These are phyloP conservation scores for Idaea dimidiata DNA, from an alignment of 2,888 invertebrate species.

Conservation along the genomic window DNA sequence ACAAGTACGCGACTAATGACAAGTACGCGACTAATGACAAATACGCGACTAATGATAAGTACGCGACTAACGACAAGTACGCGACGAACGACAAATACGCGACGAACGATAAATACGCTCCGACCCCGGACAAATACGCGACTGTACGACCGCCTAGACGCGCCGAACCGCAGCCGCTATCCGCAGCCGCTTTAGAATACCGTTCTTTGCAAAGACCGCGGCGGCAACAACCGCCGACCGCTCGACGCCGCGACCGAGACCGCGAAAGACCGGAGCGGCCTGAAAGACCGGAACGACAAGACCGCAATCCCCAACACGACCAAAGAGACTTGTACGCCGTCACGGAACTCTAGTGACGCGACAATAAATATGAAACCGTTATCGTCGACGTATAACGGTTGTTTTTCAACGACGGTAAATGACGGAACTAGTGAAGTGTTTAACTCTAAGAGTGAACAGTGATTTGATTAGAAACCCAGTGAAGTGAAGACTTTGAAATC, in stretches of 20 bases:
- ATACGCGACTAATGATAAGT: constrained; percentile 8
- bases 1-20: constrained; percentile 3
- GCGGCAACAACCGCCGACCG: constrained; percentile 43
- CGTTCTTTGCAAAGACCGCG: constrained; percentile 81
- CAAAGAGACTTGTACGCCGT: constrained; percentile 86
- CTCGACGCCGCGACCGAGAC: constrained; percentile 36
- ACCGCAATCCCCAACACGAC: constrained; percentile 42
- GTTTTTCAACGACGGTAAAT: not conserved
- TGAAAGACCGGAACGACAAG: constrained; percentile 82
- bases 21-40: constrained; percentile 21
- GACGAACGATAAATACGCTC: constrained; percentile 24
- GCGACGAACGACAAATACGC: constrained; percentile 45
- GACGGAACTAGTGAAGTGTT: not conserved
- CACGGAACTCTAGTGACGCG: constrained; percentile 60
- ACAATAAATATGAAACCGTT: constrained; percentile 14
- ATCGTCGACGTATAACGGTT: not conserved
- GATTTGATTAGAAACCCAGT: constrained; percentile 4
- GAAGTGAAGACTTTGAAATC: not conserved
- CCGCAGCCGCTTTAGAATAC: constrained; percentile 79
- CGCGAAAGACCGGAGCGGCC: constrained; percentile 29
- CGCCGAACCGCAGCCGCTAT: constrained; percentile 76
- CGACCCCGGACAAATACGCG: constrained; percentile 59
- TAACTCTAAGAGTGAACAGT: not conserved
- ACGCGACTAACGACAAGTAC: constrained; percentile 23
- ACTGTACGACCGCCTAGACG: constrained; percentile 67